A percentile compares a stretch with the other conserved stretches of the same genome.
These are phyloP conservation scores for Eupithecia tripunctaria DNA, from an alignment of 2,888 invertebrate genomes.

Conservation along the genomic window DNA sequence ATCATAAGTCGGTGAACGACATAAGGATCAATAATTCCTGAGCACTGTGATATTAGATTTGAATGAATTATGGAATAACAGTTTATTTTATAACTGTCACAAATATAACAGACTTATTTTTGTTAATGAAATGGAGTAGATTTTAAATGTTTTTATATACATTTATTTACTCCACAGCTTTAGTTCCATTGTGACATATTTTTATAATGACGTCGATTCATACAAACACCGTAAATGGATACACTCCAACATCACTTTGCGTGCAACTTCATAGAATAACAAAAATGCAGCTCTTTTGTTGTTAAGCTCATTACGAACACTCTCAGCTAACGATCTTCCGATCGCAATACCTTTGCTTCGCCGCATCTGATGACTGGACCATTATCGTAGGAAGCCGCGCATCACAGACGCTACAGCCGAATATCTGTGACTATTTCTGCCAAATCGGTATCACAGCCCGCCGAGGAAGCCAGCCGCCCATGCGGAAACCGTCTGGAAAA, in stretches of 20 bases:
- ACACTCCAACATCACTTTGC: background rate
- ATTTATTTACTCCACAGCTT: too few species aligned
- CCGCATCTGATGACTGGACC: conserved; percentile 28
- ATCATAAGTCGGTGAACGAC: conserved; percentile 13
- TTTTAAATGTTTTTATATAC: background rate
- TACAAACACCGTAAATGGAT: background rate
- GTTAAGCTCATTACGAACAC: background rate
- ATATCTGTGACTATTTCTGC: conserved; percentile 67
- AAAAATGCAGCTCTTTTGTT: background rate
- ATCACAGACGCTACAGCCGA: conserved; percentile 58
- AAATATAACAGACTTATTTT: background rate
- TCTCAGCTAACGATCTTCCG: conserved; percentile 1
- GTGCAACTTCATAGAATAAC: background rate
- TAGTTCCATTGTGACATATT: background rate
- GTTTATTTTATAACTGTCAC: background rate
- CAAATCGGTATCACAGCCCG: conserved; percentile 69
- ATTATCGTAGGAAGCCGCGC: conserved; percentile 74
- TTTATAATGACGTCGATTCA: background rate
- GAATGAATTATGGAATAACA: background rate
- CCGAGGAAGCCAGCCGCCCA: conserved; percentile 68
- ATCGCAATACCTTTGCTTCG: conserved; percentile 17
- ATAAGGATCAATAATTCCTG: background rate
- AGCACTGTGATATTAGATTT: background rate
- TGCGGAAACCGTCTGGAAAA: conserved; percentile 78
- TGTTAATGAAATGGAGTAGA: background rate